Evolutionary conservation across 2,888 invertebrate genomes (phyloP).

Genomic region (Vanessa cardui): DNA sequence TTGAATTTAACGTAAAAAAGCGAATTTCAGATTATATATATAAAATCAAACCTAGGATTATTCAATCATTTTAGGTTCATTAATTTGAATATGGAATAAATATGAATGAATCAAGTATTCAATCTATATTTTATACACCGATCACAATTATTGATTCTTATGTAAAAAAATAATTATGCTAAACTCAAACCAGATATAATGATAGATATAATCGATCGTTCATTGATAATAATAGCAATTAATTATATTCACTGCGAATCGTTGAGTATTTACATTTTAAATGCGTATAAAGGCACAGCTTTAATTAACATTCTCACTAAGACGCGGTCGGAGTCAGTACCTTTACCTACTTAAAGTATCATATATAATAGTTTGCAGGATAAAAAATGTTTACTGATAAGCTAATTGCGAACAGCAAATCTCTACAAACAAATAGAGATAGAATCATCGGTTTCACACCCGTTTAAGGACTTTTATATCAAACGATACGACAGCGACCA

Average conservation of each 20-base stretch:
- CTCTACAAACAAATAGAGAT: conserved; percentile 58
- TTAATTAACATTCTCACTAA: neutral
- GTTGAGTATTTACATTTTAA: conserved; percentile 4
- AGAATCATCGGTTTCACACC: conserved; percentile 54
- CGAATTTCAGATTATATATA: too few relatives aligned
- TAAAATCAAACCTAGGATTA: too few relatives aligned
- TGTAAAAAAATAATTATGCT: neutral
- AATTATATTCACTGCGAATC: conserved; percentile 1
- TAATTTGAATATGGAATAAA: too few relatives aligned
- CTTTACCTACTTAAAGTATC: conserved; percentile 20
- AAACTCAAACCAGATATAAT: neutral
- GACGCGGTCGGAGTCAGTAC: neutral
- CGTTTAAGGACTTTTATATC: conserved; percentile 31
- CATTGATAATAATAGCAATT: conserved; percentile 6
- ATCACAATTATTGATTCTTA: neutral
- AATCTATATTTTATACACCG: too few relatives aligned
- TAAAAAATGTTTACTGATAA: conserved; percentile 51
- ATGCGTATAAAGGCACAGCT: neutral
- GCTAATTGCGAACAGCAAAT: conserved; percentile 65
- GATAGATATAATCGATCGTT: conserved; percentile 2
- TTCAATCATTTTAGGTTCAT: too few relatives aligned
- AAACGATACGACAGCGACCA: conserved; percentile 29
- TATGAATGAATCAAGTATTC: too few relatives aligned
- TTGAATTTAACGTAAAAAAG: too few relatives aligned
- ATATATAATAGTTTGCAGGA: conserved; percentile 25